Percentiles rank a stretch among this genome's conserved stretches.
Conservation (phyloP, 1,140 invertebrate genomes). For the Calliphora vicina region DNA sequence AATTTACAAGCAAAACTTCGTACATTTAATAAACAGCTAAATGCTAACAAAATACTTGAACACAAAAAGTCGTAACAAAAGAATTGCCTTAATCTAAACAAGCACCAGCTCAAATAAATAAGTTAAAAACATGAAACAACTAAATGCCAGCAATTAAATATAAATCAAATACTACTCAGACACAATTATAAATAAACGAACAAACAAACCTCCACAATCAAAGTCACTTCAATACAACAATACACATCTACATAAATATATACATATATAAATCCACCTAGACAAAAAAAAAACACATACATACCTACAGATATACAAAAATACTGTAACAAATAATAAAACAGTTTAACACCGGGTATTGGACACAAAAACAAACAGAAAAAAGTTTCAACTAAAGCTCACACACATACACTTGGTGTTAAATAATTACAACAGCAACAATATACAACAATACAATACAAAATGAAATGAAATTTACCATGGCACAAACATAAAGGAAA, state of each 20-base stretch:
- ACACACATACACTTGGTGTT: background rate
- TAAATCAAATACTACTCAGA: slow-evolving; percentile 28
- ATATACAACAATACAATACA: background rate
- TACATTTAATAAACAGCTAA: background rate
- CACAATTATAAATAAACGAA: slow-evolving; percentile 13
- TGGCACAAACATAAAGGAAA: slow-evolving; percentile 9
- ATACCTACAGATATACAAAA: background rate
- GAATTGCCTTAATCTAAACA: background rate
- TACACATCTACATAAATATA: background rate
- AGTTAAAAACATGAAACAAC: slow-evolving; percentile 2
- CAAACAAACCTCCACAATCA: background rate
- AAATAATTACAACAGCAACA: background rate
- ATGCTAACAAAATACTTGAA: background rate
- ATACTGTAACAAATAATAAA: background rate
- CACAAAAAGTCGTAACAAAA: background rate
- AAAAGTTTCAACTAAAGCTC: background rate
- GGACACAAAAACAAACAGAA: background rate
- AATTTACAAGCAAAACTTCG: background rate
- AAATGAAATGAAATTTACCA: background rate
- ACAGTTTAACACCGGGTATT: slow-evolving; percentile 21
- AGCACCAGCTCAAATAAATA: background rate
- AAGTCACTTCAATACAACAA: background rate
- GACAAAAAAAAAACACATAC: background rate
- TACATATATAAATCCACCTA: background rate
- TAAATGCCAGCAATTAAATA: slow-evolving; percentile 30